Evolutionary conservation across 2,797 vertebrate genomes (phyloP), one percentile per base, ranked within the genome.

Genomic region (Syncerus caffer): DNA sequence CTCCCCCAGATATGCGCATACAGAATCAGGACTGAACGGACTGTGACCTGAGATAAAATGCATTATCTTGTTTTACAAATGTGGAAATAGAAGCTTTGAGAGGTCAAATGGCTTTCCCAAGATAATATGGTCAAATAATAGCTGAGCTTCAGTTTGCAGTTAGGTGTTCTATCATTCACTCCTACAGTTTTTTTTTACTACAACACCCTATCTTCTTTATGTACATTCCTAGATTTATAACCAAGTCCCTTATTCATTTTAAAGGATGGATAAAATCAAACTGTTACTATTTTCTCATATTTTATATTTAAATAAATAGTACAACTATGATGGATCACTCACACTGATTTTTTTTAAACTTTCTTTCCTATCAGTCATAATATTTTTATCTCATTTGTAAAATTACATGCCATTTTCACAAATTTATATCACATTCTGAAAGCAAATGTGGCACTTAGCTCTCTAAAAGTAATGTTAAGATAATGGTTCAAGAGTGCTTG

Each of bases 261-360:
- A 92, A 94, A 58, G 57, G 89, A 67, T 47, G 50, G 31, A 55
- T 53, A 51, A 57, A 93, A 87, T 93, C 62, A 94, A 85, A 50
- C 14, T 71, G 62, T 93, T 95, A 62, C 71, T 90, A 80, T 78
- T 93, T 93, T 89, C 15, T 85, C 25, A 74, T n/a, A 78, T 8
- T 76, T 97, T 57, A 90, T 6, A 86, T 92, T 62, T 89, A 94
- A 87, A 92, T 47, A 92, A 96, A 88, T 85, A 87, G 21, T 50
- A 5, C 21, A 55, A 71, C 25, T 91, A 82, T 31, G 93, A 84
- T 76, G 51, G 38, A 47, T 79, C n/a, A 79, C 27, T 96, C 58
- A 90, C 34, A 87, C 12, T 82, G 47, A 85, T 71, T 80, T 78
- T 78, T 45, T 42, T 34, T 45, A 80, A 71, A 85, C 4, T 25